These are phyloP conservation scores for Julus scanicus DNA, from an alignment of 2,888 invertebrate genomes.

Conservation along the genomic window DNA sequence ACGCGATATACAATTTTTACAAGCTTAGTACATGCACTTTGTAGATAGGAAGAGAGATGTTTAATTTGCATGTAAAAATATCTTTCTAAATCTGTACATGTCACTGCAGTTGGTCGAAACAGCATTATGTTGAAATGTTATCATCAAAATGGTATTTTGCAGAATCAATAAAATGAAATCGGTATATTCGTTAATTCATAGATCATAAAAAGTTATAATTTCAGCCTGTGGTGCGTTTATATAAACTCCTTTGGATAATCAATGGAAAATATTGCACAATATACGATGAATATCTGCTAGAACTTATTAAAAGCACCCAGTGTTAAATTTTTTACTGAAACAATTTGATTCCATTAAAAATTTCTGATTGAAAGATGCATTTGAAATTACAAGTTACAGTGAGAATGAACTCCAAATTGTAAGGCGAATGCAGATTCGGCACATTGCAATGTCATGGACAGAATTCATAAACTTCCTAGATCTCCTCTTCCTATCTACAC, in stretches of 20 bases:
- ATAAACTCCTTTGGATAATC: too few species aligned
- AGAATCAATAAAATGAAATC: not conserved
- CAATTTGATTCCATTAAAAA: too few species aligned
- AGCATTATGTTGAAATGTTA: not conserved
- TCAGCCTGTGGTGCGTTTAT: too few species aligned
- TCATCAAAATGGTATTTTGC: not conserved
- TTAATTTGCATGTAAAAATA: slow-evolving; percentile 20
- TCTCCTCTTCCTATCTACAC: not conserved
- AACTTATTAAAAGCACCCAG: too few species aligned
- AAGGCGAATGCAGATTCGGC: not conserved
- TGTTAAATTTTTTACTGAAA: too few species aligned
- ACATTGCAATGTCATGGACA: not conserved
- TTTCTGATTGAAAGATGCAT: too few species aligned
- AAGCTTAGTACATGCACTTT: slow-evolving; percentile 26
- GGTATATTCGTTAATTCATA: too few species aligned
- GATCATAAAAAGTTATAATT: too few species aligned
- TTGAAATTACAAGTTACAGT: too few species aligned
- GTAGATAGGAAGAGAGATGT: slow-evolving; percentile 4
- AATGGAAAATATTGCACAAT: not conserved
- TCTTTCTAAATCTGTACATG: not conserved
- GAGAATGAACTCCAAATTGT: too few species aligned
- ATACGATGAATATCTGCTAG: not conserved
- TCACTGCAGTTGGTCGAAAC: not conserved
- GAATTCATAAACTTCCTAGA: not conserved
- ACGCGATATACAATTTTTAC: slow-evolving; percentile 38